A percentile compares a stretch with the other conserved stretches of the same genome.
Evolutionary conservation across 2,888 invertebrate genomes (phyloP).

Genomic region (Torymus texanus): DNA sequence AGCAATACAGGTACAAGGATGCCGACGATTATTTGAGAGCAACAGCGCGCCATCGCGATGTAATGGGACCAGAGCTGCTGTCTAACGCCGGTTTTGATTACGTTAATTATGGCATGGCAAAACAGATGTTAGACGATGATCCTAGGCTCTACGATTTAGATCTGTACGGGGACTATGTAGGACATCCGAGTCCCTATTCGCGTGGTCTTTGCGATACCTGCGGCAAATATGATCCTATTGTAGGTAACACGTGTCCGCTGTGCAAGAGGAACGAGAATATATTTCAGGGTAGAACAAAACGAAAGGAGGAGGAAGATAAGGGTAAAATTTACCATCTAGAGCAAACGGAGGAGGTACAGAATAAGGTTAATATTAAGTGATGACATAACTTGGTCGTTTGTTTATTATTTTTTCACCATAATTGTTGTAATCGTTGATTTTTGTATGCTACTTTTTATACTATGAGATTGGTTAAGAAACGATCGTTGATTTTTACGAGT

Average conservation of each 20-base stretch:
- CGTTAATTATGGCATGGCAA: background rate
- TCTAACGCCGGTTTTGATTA: conserved; percentile 50
- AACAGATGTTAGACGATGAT: background rate
- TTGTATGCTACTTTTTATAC: too few relatives aligned
- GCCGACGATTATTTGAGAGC: conserved; percentile 44
- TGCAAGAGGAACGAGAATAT: conserved; percentile 33
- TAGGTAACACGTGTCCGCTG: conserved; percentile 12
- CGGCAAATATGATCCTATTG: conserved; percentile 24
- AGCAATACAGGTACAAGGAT: conserved; percentile 5
- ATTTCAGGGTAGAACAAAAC: conserved; percentile 8
- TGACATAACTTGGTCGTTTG: background rate
- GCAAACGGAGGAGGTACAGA: background rate
- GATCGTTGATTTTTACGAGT: conserved; percentile 10
- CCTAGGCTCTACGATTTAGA: background rate
- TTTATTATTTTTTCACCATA: background rate
- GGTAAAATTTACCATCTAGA: conserved; percentile 36
- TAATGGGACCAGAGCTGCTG: background rate
- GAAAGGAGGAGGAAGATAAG: background rate
- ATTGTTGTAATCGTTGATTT: too few relatives aligned
- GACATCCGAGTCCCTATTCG: conserved; percentile 12
- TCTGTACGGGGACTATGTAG: conserved; percentile 24
- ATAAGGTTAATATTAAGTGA: conserved; percentile 43
- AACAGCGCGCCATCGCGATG: background rate
- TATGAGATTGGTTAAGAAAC: too few relatives aligned
- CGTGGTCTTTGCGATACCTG: conserved; percentile 38